Evolutionary conservation across 2,113 vertebrate species (phyloP).

Genomic region (Varanus komodoensis): DNA sequence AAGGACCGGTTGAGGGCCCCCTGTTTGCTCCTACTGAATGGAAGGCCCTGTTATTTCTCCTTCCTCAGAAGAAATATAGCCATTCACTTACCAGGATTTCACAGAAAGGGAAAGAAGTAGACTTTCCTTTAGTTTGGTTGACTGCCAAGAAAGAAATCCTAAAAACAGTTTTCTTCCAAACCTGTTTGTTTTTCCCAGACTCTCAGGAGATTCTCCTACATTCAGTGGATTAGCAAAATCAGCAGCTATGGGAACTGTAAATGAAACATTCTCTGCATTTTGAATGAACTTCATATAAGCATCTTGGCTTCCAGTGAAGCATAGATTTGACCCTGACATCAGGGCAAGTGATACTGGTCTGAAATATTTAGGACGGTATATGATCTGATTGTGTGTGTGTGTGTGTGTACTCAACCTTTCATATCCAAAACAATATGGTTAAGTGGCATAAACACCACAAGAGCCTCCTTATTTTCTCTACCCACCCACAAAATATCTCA

Average conservation of each 20-base stretch:
- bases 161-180: slow-evolving; percentile 66
- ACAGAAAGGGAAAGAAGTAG: slow-evolving; percentile 56
- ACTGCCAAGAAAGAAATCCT: slow-evolving; percentile 70
- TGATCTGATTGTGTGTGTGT: neutral
- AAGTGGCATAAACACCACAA: neutral
- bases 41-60: slow-evolving; percentile 59
- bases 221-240: slow-evolving; percentile 53
- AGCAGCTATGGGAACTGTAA: slow-evolving; percentile 47
- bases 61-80: slow-evolving; percentile 56
- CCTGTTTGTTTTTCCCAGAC: slow-evolving; percentile 75
- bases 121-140: slow-evolving; percentile 50
- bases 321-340: neutral
- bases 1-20: slow-evolving; percentile 20
- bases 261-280: neutral
- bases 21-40: slow-evolving; percentile 56
- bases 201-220: slow-evolving; percentile 62
- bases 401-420: neutral
- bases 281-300: neutral
- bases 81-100: slow-evolving; percentile 29
- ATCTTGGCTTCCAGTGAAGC: slow-evolving; percentile 1
- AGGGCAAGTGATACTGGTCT: neutral
- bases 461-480: neutral
- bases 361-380: slow-evolving; percentile 7
- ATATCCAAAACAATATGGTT: fast-evolving
- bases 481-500: neutral